Evolutionary conservation across 2,113 vertebrate species (phyloP).

Genomic region (Anser cygnoides): DNA sequence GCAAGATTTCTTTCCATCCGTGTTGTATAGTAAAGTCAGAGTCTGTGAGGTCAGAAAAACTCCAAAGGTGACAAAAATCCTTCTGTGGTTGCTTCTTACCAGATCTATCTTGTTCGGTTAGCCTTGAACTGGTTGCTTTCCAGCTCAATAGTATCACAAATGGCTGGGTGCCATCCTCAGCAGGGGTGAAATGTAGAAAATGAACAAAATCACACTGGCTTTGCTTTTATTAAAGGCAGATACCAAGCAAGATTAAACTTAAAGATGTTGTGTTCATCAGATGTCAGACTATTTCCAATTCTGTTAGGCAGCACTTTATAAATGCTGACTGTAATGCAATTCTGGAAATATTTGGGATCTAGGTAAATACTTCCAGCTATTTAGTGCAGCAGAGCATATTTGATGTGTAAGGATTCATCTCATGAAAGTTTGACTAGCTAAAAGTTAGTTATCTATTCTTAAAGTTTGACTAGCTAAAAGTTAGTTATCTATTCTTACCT

Average conservation of each 20-base stretch:
- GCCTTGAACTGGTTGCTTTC: not conserved
- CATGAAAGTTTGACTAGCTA: not conserved
- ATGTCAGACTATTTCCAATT: not conserved
- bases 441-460: not conserved
- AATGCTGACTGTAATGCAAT: not conserved
- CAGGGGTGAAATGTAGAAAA: slow-evolving; percentile 25
- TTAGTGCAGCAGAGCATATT: not conserved
- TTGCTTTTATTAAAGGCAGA: slow-evolving; percentile 29
- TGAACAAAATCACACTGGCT: slow-evolving; percentile 22
- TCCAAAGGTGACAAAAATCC: slow-evolving; percentile 12
- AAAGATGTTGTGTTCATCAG: not conserved
- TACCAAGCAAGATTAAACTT: slow-evolving; percentile 14
- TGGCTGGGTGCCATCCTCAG: not conserved
- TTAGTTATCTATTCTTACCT: not conserved
- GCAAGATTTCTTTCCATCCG: not conserved
- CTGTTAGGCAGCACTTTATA: not conserved
- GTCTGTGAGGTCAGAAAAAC: not conserved
- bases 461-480: not conserved
- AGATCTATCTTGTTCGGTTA: not conserved
- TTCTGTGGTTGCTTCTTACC: not conserved
- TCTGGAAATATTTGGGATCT: not conserved
- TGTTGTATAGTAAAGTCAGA: not conserved
- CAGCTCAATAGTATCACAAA: not conserved
- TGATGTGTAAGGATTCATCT: not conserved
- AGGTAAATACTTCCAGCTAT: not conserved